Conservation (phyloP, 2,113 vertebrate genomes). For the Antechinus stuartii region DNA sequence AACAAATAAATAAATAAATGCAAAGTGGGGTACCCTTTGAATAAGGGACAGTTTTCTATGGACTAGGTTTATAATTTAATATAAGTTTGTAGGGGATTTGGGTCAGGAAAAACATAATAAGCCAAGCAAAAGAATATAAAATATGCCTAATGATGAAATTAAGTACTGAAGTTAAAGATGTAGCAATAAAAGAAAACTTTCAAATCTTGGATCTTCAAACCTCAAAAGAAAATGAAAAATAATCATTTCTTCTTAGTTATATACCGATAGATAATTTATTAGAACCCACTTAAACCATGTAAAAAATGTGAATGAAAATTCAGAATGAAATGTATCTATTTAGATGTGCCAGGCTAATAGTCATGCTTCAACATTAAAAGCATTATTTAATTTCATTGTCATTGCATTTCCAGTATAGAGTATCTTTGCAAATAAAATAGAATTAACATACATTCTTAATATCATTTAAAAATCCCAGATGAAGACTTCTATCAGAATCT, state of each 20-base stretch:
- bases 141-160: constrained; percentile 26
- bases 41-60: background rate
- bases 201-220: background rate
- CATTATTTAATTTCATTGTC: constrained; percentile 12
- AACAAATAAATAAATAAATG: no score
- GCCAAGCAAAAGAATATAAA: constrained; percentile 47
- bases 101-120: constrained; percentile 13
- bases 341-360: constrained; percentile 1
- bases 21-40: background rate
- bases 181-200: background rate
- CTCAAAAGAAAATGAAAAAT: background rate
- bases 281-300: background rate
- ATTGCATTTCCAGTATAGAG: constrained; percentile 64
- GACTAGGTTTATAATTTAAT: fast-evolving
- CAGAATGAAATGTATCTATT: constrained; percentile 38
- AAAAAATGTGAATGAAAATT: constrained; percentile 43
- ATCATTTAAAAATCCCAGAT: constrained; percentile 71
- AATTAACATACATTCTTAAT: constrained; percentile 61
- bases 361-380: constrained; percentile 3
- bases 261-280: background rate
- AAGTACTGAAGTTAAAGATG: constrained; percentile 4
- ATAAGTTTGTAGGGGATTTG: background rate
- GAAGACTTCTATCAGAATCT: constrained; percentile 59
- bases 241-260: background rate
- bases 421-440: constrained; percentile 56